phyloP scores from a whole-genome alignment of 2,888 invertebrate genomes.

The Helleia helle region DNA sequence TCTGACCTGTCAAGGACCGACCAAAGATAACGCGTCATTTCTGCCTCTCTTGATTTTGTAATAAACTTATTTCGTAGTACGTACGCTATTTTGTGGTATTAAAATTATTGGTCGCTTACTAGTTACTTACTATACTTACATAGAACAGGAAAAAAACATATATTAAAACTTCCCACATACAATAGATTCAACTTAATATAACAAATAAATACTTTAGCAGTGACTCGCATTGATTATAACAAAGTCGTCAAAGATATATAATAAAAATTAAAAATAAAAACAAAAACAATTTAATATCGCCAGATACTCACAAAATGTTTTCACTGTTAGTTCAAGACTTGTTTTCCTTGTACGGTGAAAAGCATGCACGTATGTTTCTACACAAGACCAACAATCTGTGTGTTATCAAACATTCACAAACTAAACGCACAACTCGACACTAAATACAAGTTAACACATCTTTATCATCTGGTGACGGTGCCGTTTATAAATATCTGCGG shows the following conservation, averaged over 20 bases:
- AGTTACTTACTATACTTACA: too few species aligned
- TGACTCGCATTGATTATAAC: neutral
- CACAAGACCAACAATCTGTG: neutral
- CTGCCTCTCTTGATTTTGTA: too few species aligned
- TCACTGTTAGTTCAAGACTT: neutral
- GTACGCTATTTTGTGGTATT: too few species aligned
- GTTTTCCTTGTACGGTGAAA: neutral
- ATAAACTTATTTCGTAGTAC: too few species aligned
- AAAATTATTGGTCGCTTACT: too few species aligned
- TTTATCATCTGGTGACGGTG: constrained; percentile 56
- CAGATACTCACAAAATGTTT: constrained; percentile 2
- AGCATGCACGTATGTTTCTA: constrained; percentile 2
- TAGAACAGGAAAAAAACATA: too few species aligned
- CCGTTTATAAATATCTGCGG: constrained; percentile 57
- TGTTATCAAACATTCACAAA: constrained; percentile 1
- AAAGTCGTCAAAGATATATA: neutral
- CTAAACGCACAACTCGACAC: neutral
- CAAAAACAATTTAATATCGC: neutral
- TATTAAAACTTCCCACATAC: too few species aligned
- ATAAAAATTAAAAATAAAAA: neutral
- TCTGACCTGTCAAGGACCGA: neutral
- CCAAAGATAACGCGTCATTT: constrained; percentile 3
- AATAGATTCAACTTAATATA: too few species aligned
- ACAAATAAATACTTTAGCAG: too few species aligned
- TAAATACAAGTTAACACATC: constrained; percentile 30